Percentiles rank a stretch among this genome's conserved stretches.
phyloP scores from a whole-genome alignment of 1,140 invertebrate genomes.

The Coboldia fuscipes region DNA sequence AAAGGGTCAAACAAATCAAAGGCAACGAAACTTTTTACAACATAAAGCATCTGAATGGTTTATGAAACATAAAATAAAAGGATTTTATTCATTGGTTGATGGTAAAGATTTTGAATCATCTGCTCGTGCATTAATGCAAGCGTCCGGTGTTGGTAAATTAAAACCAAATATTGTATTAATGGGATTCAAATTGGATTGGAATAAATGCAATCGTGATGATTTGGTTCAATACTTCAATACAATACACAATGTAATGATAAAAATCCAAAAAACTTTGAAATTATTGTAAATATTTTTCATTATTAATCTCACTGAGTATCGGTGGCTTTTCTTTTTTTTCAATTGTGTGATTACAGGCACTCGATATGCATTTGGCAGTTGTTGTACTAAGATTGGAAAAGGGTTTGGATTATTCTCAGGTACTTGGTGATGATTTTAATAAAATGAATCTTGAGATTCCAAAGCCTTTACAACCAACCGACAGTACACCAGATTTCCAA shows the following conservation, averaged over 20 bases:
- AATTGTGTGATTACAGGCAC: conserved; percentile 24
- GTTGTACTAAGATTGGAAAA: conserved; percentile 64
- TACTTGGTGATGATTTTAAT: conserved; percentile 27
- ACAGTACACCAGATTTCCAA: conserved; percentile 15
- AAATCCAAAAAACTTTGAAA: not conserved
- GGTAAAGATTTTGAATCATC: conserved; percentile 54
- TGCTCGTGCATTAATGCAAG: conserved; percentile 49
- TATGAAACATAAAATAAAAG: conserved; percentile 62
- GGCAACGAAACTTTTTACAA: conserved; percentile 24
- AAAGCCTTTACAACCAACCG: conserved; percentile 14
- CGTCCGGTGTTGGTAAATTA: conserved; percentile 71
- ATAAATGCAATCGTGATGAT: conserved; percentile 41
- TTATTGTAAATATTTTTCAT: not conserved
- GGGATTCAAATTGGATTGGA: conserved; percentile 86
- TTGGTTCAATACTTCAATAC: conserved; percentile 73
- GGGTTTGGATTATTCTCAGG: conserved; percentile 51
- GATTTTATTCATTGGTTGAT: conserved; percentile 74
- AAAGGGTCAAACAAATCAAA: conserved; percentile 31
- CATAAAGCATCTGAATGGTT: conserved; percentile 61
- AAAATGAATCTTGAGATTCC: conserved; percentile 13
- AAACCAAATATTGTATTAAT: conserved; percentile 74
- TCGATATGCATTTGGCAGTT: conserved; percentile 81
- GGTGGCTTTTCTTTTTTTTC: conserved; percentile 2
- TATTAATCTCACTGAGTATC: conserved; percentile 1
- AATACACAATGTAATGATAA: conserved; percentile 57